These are phyloP conservation scores for Laticauda laticaudata DNA, from an alignment of 2,113 vertebrate species.

Conservation along the genomic window DNA sequence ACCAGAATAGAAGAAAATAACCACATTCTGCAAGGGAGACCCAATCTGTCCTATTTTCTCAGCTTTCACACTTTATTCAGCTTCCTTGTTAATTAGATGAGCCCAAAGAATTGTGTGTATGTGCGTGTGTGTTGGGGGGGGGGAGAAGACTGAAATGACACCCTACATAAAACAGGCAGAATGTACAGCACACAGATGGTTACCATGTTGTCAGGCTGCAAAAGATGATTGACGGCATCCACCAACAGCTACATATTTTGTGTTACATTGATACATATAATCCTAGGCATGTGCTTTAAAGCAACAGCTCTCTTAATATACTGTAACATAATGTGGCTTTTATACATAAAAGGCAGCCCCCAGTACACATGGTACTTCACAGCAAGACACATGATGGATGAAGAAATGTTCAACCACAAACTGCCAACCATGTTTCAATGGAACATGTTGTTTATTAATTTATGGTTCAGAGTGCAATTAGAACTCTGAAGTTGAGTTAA, in stretches of 20 bases:
- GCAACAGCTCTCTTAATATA: not conserved
- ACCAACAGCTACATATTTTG: not conserved
- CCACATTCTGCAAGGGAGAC: not conserved
- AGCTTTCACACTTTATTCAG: not conserved
- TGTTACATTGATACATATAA: not conserved
- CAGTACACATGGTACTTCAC: not conserved
- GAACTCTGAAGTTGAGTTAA: not conserved
- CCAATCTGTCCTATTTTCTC: not conserved
- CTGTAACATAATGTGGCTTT: not conserved
- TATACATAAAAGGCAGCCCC: not conserved
- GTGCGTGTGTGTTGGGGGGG: rapidly evolving
- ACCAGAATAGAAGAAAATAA: not conserved
- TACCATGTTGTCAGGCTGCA: not conserved
- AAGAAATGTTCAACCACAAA: not conserved
- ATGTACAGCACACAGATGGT: not conserved
- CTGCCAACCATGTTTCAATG: not conserved
- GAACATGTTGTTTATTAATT: not conserved
- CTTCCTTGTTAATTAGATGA: not conserved
- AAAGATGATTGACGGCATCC: not conserved
- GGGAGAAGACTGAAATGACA: not conserved
- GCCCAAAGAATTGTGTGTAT: not conserved
- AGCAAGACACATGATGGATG: not conserved
- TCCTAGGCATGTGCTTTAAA: not conserved
- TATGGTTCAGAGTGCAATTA: not conserved
- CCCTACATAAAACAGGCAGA: not conserved